Evolutionary conservation across 2,113 vertebrate species (phyloP).

Genomic region (Mormyrus lacerda): DNA sequence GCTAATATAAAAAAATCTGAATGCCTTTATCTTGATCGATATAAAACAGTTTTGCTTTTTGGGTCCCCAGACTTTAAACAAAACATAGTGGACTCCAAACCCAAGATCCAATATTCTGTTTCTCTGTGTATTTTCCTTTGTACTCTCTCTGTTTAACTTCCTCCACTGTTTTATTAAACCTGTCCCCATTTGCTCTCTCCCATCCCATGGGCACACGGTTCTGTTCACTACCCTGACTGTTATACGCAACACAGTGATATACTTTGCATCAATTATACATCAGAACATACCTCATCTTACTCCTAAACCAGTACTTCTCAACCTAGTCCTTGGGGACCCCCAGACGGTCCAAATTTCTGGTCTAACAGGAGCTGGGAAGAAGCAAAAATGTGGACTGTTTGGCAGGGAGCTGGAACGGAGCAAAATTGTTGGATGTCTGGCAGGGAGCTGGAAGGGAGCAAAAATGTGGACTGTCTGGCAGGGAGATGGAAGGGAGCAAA

Average conservation of each 20-base stretch:
- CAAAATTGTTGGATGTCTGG: too few relatives aligned
- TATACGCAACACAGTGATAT: neutral
- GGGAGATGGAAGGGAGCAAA: too few relatives aligned
- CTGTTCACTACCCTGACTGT: neutral
- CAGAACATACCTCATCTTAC: neutral
- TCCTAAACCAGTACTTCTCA: neutral
- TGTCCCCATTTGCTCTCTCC: neutral
- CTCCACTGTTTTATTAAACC: neutral
- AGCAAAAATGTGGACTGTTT: neutral
- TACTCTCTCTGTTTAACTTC: constrained; percentile 15
- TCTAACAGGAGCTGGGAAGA: neutral
- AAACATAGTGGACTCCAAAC: neutral
- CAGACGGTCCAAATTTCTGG: neutral
- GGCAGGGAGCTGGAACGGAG: too few relatives aligned
- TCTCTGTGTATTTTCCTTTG: constrained; percentile 12
- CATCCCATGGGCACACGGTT: neutral
- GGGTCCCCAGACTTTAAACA: neutral
- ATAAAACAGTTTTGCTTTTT: neutral
- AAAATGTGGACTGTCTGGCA: too few relatives aligned
- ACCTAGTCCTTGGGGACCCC: neutral
- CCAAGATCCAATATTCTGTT: neutral
- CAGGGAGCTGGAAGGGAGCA: too few relatives aligned
- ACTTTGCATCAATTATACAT: neutral
- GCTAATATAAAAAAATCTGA: neutral
- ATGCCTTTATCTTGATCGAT: neutral